phyloP scores from a whole-genome alignment of 2,888 invertebrate species.

The Ophion ellenae region DNA sequence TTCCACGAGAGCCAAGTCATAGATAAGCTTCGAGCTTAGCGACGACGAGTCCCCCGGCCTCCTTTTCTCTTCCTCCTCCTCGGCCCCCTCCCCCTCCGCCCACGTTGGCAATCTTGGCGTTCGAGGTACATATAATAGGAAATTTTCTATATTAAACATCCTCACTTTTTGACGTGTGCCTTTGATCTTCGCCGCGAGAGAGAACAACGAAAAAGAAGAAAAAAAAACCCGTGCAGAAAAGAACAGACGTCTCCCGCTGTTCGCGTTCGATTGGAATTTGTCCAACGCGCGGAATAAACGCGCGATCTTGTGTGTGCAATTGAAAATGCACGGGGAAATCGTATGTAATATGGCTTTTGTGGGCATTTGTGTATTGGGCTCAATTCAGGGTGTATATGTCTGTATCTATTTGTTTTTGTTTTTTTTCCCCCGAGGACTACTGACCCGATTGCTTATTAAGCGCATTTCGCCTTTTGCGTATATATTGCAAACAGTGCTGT shows the following conservation, averaged over 20 bases:
- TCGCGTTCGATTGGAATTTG: not conserved
- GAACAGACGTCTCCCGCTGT: not conserved
- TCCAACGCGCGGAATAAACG: not conserved
- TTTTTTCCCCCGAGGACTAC: too few relatives aligned
- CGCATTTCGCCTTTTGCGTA: too few relatives aligned
- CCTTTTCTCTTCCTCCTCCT: not conserved
- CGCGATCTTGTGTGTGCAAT: not conserved
- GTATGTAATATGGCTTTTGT: not conserved
- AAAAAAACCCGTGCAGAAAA: not conserved
- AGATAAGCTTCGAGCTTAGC: slow-evolving; percentile 63
- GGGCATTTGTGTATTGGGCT: too few relatives aligned
- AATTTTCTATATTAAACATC: slow-evolving; percentile 57
- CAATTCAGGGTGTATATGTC: too few relatives aligned
- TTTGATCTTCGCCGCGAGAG: slow-evolving; percentile 22
- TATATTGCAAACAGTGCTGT: too few relatives aligned
- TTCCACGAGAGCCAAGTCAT: slow-evolving; percentile 65
- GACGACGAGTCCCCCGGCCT: slow-evolving; percentile 32
- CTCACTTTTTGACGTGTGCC: slow-evolving; percentile 34
- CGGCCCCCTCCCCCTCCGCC: not conserved
- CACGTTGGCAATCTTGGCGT: slow-evolving; percentile 47
- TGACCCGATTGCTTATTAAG: too few relatives aligned
- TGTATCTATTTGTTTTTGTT: too few relatives aligned
- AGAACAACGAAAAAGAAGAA: not conserved
- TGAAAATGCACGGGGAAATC: slow-evolving; percentile 10
- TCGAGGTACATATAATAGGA: slow-evolving; percentile 52